Evolutionary conservation across 2,888 invertebrate genomes (phyloP), one percentile per base, ranked within the genome.

Genomic region (Luperina nickerlii): DNA sequence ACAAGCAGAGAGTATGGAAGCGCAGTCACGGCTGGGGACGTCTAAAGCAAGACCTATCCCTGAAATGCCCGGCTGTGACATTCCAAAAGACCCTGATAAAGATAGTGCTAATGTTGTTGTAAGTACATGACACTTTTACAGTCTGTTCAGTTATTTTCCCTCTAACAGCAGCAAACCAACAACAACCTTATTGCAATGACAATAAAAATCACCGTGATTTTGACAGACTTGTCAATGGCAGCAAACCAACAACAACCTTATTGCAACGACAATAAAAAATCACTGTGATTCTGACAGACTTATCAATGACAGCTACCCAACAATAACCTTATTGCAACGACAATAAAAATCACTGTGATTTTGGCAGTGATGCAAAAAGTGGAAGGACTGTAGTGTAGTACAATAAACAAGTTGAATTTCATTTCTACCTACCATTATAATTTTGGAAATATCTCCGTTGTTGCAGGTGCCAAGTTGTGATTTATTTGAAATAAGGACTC

Each of bases 381-480:
- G 1, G 57, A 57, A 24, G 24, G 1, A 24, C 7, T 51, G 51
- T 20, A 18, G 18, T n/a, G n/a, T n/a, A n/a, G 32, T 32, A 32
- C 32, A 32, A 32, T 32, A 32, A 32, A 32, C 32, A 32, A 32
- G 32, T 32, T 32, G 1, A 32, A 32, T 32, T 79, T 66, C 4
- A 57, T 66, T 60, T 24, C 18, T 27, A 27, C 20, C 13, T 6
- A 78, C 20, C n/a, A 57, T 66, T 76, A 20, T 9, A 9, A 51
- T 71, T 32, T 45, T 24, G 24, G 5, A 70, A 69, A 38, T 32
- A 27, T 57, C 42, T 67, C 8, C n/a, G 38, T 48, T 78, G 8
- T 83, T 93, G 27, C 91, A 98, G 98, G 97, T 98, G 54, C 98
- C 98, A 63, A 96, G 97, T 78, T 97, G 97, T 87, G 98, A 98